Evolutionary conservation across 2,113 vertebrate genomes (phyloP).

Genomic region (Xiphophorus hellerii): DNA sequence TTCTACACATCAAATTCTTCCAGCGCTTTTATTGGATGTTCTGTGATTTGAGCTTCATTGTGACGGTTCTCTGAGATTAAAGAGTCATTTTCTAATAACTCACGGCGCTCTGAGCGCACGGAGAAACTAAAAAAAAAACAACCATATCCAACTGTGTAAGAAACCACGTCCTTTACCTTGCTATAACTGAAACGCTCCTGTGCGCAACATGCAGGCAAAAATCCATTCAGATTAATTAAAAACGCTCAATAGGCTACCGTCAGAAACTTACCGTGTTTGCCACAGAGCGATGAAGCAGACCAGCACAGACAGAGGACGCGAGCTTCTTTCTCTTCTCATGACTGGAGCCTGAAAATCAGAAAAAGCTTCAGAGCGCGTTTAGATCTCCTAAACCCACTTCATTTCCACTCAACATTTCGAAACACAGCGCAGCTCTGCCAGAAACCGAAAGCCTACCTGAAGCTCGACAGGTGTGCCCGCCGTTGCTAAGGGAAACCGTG

Average conservation of each 20-base stretch:
- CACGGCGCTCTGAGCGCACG: background rate
- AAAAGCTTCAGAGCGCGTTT: slow-evolving; percentile 3
- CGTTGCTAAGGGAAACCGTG: background rate
- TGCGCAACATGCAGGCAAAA: background rate
- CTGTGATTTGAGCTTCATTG: background rate
- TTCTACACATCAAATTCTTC: background rate
- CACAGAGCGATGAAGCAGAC: slow-evolving; percentile 49
- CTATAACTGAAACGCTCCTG: background rate
- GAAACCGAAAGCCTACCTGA: background rate
- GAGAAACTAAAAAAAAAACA: background rate
- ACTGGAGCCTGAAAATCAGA: slow-evolving; percentile 32
- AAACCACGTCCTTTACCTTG: background rate
- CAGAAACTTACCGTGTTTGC: slow-evolving; percentile 57
- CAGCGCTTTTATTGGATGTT: background rate
- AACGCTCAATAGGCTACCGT: background rate
- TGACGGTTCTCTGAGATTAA: background rate
- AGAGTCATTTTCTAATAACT: background rate
- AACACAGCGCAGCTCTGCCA: background rate
- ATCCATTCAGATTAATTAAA: background rate
- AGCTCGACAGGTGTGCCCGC: background rate
- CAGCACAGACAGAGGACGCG: slow-evolving; percentile 22
- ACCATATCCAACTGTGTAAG: background rate
- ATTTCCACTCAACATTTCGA: background rate
- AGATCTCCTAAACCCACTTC: background rate
- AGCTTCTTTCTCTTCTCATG: slow-evolving; percentile 54